Base-by-base conservation (phyloP, 2,113 vertebrate species). In the Axis porcinus region DNA sequence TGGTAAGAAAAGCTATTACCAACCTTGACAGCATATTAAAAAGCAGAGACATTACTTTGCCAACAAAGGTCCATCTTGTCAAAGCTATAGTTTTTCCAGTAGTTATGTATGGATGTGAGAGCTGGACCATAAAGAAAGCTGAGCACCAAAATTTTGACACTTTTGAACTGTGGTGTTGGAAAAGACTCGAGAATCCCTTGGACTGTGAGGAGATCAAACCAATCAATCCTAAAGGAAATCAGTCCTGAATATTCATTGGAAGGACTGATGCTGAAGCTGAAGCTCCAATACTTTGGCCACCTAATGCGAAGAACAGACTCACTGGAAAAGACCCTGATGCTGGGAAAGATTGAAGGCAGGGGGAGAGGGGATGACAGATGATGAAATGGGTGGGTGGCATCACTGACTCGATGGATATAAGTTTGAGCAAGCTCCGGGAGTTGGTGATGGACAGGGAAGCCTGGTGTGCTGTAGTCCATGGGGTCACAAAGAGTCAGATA, bases 141-240 rank as follows among this genome's bases (percentile, higher is more conserved):
- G 3, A 70, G 64, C 4, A 70, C 19, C n/a, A 36, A 70, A 70
- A 12, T 23, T 23, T 6, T 70, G 19, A 70, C 11, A 9, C 19
- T 70, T 70, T 23, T 70, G 64, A 70, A 70, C n/a, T 36, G 16
- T 9, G n/a, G 64, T 70, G 19, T 70, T 70, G 17, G 67, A 40
- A n/a, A 70, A 40, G n/a, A 70, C 10, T 36, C n/a, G n/a, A 36
- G 17, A 70, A 19, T 70, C 17, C n/a, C n/a, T 70, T 70, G 64
- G 17, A 36, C 64, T 36, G 64, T n/a, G 5, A 36, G 64, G 1
- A 0, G 0, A 21, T 70, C 64, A 5, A 21, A 36, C n/a, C n/a
- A 36, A 9, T 36, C n/a, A 11, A 36, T 36, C 64, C 33, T 21
- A 36, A 36, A 36, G n/a, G 64, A 21, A 21, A 21, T 36, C 33